These are phyloP conservation scores for Oncorhynchus keta DNA, from an alignment of 2,113 vertebrate genomes.

Conservation along the genomic window DNA sequence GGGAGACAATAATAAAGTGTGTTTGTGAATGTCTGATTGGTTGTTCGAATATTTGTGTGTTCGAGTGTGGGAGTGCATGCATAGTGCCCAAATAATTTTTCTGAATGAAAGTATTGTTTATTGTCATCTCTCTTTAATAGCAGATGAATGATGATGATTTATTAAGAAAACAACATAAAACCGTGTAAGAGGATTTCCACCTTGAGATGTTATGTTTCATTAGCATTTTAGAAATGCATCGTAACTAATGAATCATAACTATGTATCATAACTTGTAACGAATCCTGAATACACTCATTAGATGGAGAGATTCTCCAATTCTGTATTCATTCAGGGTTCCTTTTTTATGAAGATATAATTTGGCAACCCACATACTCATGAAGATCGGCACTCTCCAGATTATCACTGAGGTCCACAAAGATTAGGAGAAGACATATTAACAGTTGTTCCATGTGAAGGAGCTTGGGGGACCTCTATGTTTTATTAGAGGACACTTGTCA, in stretches of 20 bases:
- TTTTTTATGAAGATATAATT: not conserved
- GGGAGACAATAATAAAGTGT: too few relatives aligned
- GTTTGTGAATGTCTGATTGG: too few relatives aligned
- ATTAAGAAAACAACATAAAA: constrained; percentile 63
- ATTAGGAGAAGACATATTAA: constrained; percentile 21
- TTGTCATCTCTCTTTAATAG: constrained; percentile 18
- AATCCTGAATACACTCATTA: constrained; percentile 4
- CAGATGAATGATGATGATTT: constrained; percentile 66
- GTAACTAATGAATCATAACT: constrained; percentile 4
- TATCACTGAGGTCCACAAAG: not conserved
- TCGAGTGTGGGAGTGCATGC: too few relatives aligned
- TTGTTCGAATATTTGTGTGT: too few relatives aligned
- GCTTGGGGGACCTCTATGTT: not conserved
- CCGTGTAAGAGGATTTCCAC: constrained; percentile 50
- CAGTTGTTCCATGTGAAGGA: constrained; percentile 5
- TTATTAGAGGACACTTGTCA: not conserved
- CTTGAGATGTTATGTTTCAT: constrained; percentile 55
- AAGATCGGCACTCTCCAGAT: not conserved
- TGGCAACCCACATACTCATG: not conserved
- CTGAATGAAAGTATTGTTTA: not conserved
- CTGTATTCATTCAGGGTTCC: not conserved
- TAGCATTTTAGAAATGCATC: constrained; percentile 46
- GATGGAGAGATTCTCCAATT: constrained; percentile 27
- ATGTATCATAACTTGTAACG: too few relatives aligned
- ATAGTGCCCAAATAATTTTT: not conserved